Evolutionary conservation across 2,888 invertebrate genomes (phyloP), one percentile per base, ranked within the genome.

Genomic region (Netelia melanura): DNA sequence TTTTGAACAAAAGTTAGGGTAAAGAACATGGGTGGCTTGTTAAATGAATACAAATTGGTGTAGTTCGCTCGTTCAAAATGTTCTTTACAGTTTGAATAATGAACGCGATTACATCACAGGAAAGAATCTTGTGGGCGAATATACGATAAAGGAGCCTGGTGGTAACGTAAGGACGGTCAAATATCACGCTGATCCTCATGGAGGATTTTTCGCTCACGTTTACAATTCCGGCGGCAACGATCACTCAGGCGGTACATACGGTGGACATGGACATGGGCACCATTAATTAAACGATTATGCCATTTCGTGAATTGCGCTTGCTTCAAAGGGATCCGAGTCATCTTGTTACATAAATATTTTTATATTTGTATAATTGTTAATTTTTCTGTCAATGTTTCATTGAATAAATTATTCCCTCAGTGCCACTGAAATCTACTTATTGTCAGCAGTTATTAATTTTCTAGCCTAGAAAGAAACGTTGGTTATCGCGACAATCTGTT

Each of bases 181-280:
- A 79, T 93, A 93, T 75, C 91, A 90, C 77, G 91, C 92, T 1
- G 94, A 94, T 74, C 94, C 91, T 43, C 92, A 92, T 70, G 92
- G 91, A 11, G 94, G 94, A 78, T 94, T 94, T 89, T 92, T 93
- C 86, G 94, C 94, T 11, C 90, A 91, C 48, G 94, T 94, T 8
- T 93, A 87, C 58, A 92, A 92, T 68, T 91, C 92, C 56, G 91
- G 91, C 54, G 93, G 93, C 56, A 93, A 93, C 83, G 92, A 93
- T 82, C 93, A 93, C 79, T 90, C 92, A 14, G 92, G 92, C 17
- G 92, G 91, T 17, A 90, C 91, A 74, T 92, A 93, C 56, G 91
- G 90, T 5, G 90, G 89, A 30, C 89, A 91, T 38, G 89, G 87
- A 1, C 87, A 90, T 30, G 86, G 68, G 2, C 89, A 90, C 21